Evolutionary conservation across 2,113 vertebrate species (phyloP), one percentile per base, ranked within the genome.

Genomic region (Oplegnathus fasciatus): DNA sequence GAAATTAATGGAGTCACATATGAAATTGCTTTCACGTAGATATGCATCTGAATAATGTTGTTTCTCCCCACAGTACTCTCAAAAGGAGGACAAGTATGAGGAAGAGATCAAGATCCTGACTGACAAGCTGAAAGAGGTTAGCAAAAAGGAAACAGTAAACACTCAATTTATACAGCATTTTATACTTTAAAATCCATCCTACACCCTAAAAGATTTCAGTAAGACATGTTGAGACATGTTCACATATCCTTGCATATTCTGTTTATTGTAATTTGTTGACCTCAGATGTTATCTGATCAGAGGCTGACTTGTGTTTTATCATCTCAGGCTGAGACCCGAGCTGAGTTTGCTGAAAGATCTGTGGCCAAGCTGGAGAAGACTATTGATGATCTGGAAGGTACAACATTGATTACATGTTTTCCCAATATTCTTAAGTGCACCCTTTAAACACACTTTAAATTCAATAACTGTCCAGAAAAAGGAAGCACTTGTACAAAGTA

Each of bases 81-180:
- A 98, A 90, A 99, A 99, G 90, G 98, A 99, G 90, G 98, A 99
- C 94, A 99, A 99, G 89, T 99, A 99, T 3, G 98, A 99, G 88
- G 98, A 99, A 70, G 98, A 99, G 93, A 99, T 99, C 82, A 99
- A 99, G 95, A 98, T 99, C 91, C 95, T 99, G 88, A 98, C 98
- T 6, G 98, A 99, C 93, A 99, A 99, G 92, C 97, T 99, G 85
- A 99, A 99, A 91, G 98, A 99, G 97, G 98, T 97, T 76, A 95
- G 96, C 1, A 7, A 94, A 10, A 61, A 62, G 40, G 15, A 37
- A 37, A 37, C 34, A 37, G 34, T 17, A 26, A 68, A 60, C 7
- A 2, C 52, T 42, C 9, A 48, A 28, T 26, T 15, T 52, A 3
- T 22, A 7, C 9, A 14, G 34, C 5, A 5, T 37, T 67, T 71